Evolutionary conservation across 2,888 invertebrate species (phyloP), one percentile per base, ranked within the genome.

Genomic region (Lithophane leautieri): DNA sequence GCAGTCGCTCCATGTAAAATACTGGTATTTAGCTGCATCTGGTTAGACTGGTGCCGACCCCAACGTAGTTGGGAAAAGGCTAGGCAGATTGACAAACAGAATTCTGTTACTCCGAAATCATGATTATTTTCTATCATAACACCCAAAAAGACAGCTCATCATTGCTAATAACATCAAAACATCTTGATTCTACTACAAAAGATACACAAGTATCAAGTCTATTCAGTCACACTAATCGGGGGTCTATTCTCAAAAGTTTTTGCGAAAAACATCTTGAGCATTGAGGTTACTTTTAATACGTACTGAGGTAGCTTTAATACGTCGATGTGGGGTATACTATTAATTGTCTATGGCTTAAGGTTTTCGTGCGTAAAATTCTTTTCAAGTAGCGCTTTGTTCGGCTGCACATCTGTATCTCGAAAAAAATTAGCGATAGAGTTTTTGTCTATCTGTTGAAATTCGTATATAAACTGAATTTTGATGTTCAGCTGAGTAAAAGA

Each of bases 331-430:
- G 89, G 89, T 89, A 75, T 34, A 34, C 34, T 34, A 34, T 70
- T 81, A 79, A 82, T 88, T 87, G 88, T 87, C 73, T 73, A 54
- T 58, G 82, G 86, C 79, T 87, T 82, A 82, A 78, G 81, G 90
- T 91, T 89, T 92, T 93, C 93, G 86, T 92, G 94, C 95, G 93
- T 89, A 86, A 94, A 95, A 96, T 94, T 94, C 94, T 88, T 87
- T 93, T 92, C 94, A 92, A 94, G 94, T 92, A 92, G 93, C 78
- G 16, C 91, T 81, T 91, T 87, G 89, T 86, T 76, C 50, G 72
- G 65, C 14, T 67, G 66, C 42, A 73, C 82, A 82, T 92, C 93
- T 93, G 94, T 94, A 89, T 73, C 72, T 73, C 67, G 72, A 74
- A 82, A 82, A 79, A 47, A 62, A 42, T 47, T 80, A 28, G 54